These are phyloP conservation scores for Tapirus terrestris DNA, from an alignment of 2,113 vertebrate species.

Conservation along the genomic window DNA sequence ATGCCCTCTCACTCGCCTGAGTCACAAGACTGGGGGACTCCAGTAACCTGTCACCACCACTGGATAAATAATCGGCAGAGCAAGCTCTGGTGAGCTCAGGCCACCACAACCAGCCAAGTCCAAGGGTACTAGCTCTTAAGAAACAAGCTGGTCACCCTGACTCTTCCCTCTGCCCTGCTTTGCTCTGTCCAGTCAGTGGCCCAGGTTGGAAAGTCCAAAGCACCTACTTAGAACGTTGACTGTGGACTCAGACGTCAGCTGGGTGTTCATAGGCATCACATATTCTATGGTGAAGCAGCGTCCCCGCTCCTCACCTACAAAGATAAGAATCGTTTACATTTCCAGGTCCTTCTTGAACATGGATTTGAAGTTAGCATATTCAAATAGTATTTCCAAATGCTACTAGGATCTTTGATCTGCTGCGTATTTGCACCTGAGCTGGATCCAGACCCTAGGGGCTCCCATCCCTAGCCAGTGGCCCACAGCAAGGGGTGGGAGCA, in stretches of 20 bases:
- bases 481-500: neutral
- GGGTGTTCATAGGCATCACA: slow-evolving; percentile 95
- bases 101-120: neutral
- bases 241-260: slow-evolving; percentile 96
- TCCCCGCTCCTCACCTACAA: slow-evolving; percentile 94
- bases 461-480: neutral
- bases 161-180: neutral
- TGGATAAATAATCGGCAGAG: neutral
- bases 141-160: neutral
- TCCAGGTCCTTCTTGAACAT: neutral
- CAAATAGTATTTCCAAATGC: neutral
- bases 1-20: neutral
- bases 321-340: neutral
- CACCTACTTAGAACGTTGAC: slow-evolving; percentile 96
- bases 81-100: neutral
- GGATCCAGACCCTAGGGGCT: neutral
- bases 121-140: rapidly evolving
- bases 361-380: neutral
- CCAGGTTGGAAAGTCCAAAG: rapidly evolving
- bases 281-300: slow-evolving; percentile 98
- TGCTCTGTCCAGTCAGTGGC: neutral
- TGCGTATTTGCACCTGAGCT: neutral
- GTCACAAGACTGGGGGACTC: neutral
- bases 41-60: neutral
- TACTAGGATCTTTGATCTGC: neutral